Conservation (phyloP, 1,140 invertebrate genomes). For the Diorhabda carinulata region DNA sequence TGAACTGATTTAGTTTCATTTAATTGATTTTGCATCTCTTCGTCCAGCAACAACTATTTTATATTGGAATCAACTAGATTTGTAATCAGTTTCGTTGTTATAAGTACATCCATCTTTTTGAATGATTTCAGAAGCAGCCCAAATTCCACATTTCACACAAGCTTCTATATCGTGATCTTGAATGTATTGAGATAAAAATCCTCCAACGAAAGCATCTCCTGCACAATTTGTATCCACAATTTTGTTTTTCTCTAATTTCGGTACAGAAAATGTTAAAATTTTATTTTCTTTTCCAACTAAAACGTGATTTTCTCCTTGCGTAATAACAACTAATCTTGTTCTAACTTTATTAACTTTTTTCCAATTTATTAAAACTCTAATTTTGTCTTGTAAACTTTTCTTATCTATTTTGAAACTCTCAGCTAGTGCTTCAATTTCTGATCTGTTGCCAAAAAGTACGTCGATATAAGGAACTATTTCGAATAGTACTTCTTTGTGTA, state of each 20-base stretch:
- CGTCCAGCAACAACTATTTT: too few relatives aligned
- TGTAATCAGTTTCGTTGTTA: conserved; percentile 54
- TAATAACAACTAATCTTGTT: conserved; percentile 82
- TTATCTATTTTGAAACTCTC: conserved; percentile 69
- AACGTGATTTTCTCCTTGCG: conserved; percentile 85
- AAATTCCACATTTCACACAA: conserved; percentile 86
- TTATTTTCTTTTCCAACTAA: conserved; percentile 69
- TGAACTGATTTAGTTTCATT: too few relatives aligned
- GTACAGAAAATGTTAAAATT: conserved; percentile 73
- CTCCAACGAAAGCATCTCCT: conserved; percentile 97
- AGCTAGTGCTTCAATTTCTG: conserved; percentile 84
- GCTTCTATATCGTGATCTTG: conserved; percentile 68
- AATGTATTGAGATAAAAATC: conserved; percentile 89
- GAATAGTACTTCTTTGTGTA: conserved; percentile 81
- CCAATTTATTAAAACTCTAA: conserved; percentile 67
- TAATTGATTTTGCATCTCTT: too few relatives aligned
- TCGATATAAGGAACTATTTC: conserved; percentile 89
- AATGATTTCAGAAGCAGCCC: conserved; percentile 80
- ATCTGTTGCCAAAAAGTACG: conserved; percentile 95
- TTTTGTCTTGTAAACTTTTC: conserved; percentile 80
- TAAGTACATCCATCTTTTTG: conserved; percentile 87
- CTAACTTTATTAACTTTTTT: conserved; percentile 72
- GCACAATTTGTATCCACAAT: conserved; percentile 98
- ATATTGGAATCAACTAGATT: background rate
- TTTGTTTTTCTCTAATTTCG: conserved; percentile 64